phyloP scores from a whole-genome alignment of 30 jellyfish, hydroid and myxozoan species.

The Rhopilema esculentum region DNA sequence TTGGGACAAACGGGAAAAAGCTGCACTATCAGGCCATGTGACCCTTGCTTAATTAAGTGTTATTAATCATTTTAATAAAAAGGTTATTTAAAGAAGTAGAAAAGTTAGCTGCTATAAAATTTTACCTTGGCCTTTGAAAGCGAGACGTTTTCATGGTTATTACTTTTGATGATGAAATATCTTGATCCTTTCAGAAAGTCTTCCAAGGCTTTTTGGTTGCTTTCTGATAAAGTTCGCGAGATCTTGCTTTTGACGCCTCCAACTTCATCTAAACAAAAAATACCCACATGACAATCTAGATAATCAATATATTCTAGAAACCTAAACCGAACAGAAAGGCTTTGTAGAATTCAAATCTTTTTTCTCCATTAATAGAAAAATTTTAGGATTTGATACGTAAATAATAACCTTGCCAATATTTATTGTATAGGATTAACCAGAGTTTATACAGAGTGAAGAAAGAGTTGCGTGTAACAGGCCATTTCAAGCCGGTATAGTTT shows the following conservation, averaged over 20 bases:
- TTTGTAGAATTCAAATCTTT: too few relatives aligned
- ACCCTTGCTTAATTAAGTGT: too few relatives aligned
- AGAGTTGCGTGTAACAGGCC: too few relatives aligned
- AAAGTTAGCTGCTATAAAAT: neutral
- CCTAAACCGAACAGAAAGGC: too few relatives aligned
- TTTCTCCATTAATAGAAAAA: neutral
- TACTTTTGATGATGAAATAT: constrained; percentile 96
- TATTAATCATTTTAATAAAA: too few relatives aligned
- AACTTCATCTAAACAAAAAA: constrained; percentile 21
- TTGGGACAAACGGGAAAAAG: too few relatives aligned
- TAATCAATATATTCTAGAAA: neutral
- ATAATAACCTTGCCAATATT: too few relatives aligned
- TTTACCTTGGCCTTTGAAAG: constrained; percentile 96
- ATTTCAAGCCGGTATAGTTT: too few relatives aligned
- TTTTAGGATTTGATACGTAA: neutral
- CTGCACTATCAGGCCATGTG: too few relatives aligned
- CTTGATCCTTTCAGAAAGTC: constrained; percentile 87
- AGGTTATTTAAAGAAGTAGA: neutral
- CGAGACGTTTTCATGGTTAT: constrained; percentile 95
- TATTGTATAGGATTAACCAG: too few relatives aligned
- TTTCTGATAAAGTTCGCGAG: constrained; percentile 62
- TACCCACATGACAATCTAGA: too few relatives aligned
- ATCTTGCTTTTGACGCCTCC: constrained; percentile 67
- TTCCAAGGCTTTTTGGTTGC: constrained; percentile 76
- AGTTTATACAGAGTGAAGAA: neutral